Evolutionary conservation across 1,140 invertebrate genomes (phyloP).

Genomic region (Pachypsylla venusta): DNA sequence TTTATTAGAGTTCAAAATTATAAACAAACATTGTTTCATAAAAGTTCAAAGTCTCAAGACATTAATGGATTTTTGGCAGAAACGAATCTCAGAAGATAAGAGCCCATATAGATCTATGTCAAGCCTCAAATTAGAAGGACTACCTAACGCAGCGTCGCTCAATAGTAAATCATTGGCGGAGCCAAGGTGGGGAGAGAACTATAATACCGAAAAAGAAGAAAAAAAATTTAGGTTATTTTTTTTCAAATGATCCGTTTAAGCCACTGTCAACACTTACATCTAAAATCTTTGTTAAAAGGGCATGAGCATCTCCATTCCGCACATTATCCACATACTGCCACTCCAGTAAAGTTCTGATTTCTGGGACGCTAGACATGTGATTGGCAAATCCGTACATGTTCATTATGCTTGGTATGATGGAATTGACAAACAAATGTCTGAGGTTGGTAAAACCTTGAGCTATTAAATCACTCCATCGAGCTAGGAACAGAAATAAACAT

Average conservation of each 20-base stretch:
- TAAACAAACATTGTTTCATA: too few species aligned
- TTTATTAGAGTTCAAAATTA: too few species aligned
- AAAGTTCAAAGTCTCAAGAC: too few species aligned
- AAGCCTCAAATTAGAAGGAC: too few species aligned
- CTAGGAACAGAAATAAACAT: constrained; percentile 25
- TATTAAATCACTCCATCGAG: constrained; percentile 35
- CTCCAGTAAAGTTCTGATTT: constrained; percentile 32
- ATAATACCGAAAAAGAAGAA: neutral
- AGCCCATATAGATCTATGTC: too few species aligned
- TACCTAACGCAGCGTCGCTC: too few species aligned
- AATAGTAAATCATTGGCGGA: too few species aligned
- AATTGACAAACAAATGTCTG: constrained; percentile 34
- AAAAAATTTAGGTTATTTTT: neutral
- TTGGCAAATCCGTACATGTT: constrained; percentile 28
- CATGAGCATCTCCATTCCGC: constrained; percentile 26
- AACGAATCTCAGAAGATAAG: too few species aligned
- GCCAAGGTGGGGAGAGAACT: too few species aligned
- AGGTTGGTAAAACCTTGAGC: constrained; percentile 34
- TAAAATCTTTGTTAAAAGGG: constrained; percentile 22
- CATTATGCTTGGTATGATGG: constrained; percentile 34
- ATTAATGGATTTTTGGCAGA: too few species aligned
- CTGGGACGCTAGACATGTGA: constrained; percentile 19
- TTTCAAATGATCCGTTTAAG: too few species aligned
- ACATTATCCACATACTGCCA: constrained; percentile 36
- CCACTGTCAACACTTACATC: constrained; percentile 20